Evolutionary conservation across 1,140 invertebrate genomes (phyloP).

Genomic region (Teleogryllus occipitalis): DNA sequence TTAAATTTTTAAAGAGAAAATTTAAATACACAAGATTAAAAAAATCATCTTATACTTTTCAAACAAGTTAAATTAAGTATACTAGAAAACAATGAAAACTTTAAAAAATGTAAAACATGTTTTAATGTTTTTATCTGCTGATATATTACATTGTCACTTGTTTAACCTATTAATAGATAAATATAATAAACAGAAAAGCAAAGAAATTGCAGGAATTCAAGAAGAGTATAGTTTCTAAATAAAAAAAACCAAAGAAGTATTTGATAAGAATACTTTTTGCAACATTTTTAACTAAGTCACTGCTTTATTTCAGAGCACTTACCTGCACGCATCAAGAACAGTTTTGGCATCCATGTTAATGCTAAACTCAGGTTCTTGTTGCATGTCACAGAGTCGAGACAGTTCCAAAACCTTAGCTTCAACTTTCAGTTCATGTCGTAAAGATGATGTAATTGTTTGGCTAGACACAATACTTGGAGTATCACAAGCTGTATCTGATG

Average conservation of each 20-base stretch:
- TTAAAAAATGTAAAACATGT: too few relatives aligned
- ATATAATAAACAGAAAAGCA: too few relatives aligned
- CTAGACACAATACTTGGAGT: background rate
- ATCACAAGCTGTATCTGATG: background rate
- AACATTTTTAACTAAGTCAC: too few relatives aligned
- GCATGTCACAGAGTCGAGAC: constrained; percentile 26
- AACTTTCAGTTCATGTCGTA: constrained; percentile 10
- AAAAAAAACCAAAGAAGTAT: too few relatives aligned
- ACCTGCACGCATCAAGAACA: constrained; percentile 57
- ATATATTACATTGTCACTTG: too few relatives aligned
- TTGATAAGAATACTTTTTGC: too few relatives aligned
- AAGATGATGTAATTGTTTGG: background rate
- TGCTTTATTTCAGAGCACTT: constrained; percentile 12
- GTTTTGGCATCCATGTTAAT: constrained; percentile 65
- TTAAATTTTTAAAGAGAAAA: background rate
- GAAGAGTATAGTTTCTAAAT: too few relatives aligned
- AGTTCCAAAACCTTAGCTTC: constrained; percentile 11
- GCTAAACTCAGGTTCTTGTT: constrained; percentile 47
- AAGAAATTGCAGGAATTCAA: too few relatives aligned
- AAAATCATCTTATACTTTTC: background rate
- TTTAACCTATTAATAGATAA: too few relatives aligned
- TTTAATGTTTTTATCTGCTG: too few relatives aligned
- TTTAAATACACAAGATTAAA: background rate
- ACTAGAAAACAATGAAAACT: too few relatives aligned
- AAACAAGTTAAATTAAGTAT: too few relatives aligned